Conservation (phyloP, 2,113 vertebrate genomes). For the Puntigrus tetrazona region DNA sequence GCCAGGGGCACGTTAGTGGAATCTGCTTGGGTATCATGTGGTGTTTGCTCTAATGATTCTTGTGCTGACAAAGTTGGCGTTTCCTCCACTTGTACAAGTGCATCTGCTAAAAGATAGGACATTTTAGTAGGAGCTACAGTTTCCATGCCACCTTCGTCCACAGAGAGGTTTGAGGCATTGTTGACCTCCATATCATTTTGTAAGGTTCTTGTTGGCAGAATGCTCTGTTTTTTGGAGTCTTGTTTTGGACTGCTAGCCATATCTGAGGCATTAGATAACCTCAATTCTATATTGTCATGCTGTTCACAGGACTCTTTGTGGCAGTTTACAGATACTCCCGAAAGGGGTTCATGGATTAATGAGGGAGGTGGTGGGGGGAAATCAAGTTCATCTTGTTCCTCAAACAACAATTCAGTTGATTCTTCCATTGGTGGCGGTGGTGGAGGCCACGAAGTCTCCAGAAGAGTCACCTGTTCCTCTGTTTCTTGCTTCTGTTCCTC, state of each 20-base stretch:
- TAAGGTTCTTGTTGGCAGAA: constrained; percentile 25
- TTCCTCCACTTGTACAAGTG: constrained; percentile 8
- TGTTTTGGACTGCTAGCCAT: constrained; percentile 9
- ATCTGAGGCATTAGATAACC: neutral
- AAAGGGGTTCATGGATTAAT: constrained; percentile 53
- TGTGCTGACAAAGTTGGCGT: constrained; percentile 2
- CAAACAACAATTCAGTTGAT: constrained; percentile 80
- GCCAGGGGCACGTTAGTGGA: constrained; percentile 20
- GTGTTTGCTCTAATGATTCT: constrained; percentile 32
- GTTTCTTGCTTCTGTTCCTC: constrained; percentile 47
- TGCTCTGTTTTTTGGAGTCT: constrained; percentile 37
- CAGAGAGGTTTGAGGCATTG: constrained; percentile 3
- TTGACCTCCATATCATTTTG: constrained; percentile 19
- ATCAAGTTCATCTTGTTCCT: constrained; percentile 83
- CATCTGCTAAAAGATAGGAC: neutral
- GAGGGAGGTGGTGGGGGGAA: constrained; percentile 76
- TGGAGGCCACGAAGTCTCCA: constrained; percentile 81
- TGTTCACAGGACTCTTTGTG: constrained; percentile 19
- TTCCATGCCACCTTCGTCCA: constrained; percentile 5
- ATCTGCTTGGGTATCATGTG: constrained; percentile 7
- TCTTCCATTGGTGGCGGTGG: constrained; percentile 84
- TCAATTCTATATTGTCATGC: neutral
- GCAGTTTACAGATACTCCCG: constrained; percentile 49
- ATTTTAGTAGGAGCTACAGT: neutral
- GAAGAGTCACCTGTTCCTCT: constrained; percentile 55